Base-by-base conservation (phyloP, 2,888 invertebrate genomes). In the Cryptophagus acutangulus region DNA sequence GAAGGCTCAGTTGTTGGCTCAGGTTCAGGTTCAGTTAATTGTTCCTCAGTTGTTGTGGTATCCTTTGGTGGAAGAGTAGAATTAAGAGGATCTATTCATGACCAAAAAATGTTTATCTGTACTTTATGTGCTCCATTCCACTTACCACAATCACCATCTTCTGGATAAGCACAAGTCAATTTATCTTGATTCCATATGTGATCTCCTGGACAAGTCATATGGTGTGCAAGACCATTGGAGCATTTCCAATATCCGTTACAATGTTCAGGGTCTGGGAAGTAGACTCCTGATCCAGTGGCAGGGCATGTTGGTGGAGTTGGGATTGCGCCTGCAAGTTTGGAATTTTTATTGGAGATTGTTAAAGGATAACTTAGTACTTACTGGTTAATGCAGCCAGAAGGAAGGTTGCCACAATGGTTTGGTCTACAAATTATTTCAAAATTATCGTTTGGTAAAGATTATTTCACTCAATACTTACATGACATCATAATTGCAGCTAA, bases 201-300 rank as follows among this genome's bases (percentile, higher is more conserved):
- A 8, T 38, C 40, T 9, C 4, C 9, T 1, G 43, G 36, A 15
- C 49, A 49, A 8, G 24, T n/a, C n/a, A 33, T 24, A 8, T 16
- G 3, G 26, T 12, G n/a, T n/a, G n/a, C 6, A 10, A 5, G 9
- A n/a, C 49, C 49, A 9, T 35, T 9, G 12, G 35, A 39, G 29
- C 49, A 49, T 38, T 49, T 40, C 31, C 41, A 49, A 28, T 37
- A 49, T 8, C 13, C 29, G 1, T 28, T 37, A 20, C 49, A 49
- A 16, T 49, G 40, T 1, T 40, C 41, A n/a, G 43, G 33, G 25
- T 44, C 41, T 3, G 37, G 29, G 17, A 33, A 35, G 16, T 38
- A 44, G 14, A 10, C 18, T 8, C 33, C n/a, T n/a, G 14, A 28
- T 1, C 28, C 33, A 16, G 31, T 29, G 10, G 12, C 30, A n/a